Conservation (phyloP, 2,113 vertebrate genomes). For the Spilogale gracilis region DNA sequence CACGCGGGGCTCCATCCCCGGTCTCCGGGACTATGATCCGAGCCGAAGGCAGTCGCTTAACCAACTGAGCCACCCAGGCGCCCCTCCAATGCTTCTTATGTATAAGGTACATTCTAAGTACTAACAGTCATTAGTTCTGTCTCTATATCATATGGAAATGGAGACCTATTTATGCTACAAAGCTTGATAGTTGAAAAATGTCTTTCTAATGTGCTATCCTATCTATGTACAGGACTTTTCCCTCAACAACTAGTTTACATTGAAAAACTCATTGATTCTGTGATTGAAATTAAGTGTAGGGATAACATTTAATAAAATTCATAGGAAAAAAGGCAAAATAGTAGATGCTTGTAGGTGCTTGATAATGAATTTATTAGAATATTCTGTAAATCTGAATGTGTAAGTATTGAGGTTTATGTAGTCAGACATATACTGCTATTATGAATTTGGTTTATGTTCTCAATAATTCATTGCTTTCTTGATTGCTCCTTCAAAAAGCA, state of each 20-base stretch:
- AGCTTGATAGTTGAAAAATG: not conserved
- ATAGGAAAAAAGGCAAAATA: not conserved
- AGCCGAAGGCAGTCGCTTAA: no score
- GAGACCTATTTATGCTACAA: not conserved
- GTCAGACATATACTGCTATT: not conserved
- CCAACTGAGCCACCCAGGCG: no score
- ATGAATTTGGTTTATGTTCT: constrained; percentile 2
- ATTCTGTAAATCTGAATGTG: not conserved
- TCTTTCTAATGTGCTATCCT: not conserved
- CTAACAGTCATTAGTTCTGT: not conserved
- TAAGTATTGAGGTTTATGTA: not conserved
- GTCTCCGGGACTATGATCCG: no score
- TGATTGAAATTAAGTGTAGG: constrained; percentile 16
- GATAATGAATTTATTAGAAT: constrained; percentile 27
- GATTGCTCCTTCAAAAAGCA: not conserved
- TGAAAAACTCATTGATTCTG: not conserved
- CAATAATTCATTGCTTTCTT: constrained; percentile 18
- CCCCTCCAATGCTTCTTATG: not conserved
- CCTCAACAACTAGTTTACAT: not conserved
- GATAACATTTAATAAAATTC: constrained; percentile 21
- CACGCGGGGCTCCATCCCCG: no score
- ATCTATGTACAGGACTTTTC: not conserved
- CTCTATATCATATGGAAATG: not conserved
- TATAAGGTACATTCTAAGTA: not conserved
- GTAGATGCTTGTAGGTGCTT: not conserved